Evolutionary conservation across 2,888 invertebrate species (phyloP), one percentile per base, ranked within the genome.

Genomic region (Drosophila fungiperda): DNA sequence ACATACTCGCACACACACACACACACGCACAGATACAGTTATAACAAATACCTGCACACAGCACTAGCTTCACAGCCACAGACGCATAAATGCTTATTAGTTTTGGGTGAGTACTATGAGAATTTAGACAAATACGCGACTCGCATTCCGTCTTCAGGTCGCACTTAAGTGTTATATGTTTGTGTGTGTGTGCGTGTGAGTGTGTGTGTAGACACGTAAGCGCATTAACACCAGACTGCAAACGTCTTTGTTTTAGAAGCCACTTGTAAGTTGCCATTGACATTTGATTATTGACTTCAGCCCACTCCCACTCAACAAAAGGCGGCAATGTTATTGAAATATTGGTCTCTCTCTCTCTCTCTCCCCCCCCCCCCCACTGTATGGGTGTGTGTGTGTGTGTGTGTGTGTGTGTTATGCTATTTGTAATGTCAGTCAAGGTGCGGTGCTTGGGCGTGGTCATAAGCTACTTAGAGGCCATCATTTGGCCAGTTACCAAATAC

Each of bases 31-130:
- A 53, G 32, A 33, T 23, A 26, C 23, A 52, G 23, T 33, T 12
- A n/a, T 15, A 33, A 2, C 4, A 20, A 12, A 33, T 20, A 35
- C 15, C 52, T 53, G 35, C 7, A 17, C 45, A 23, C 8, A 8
- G 26, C 33, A 58, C n/a, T 32, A 40, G 68, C 65, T 63, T 58
- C 33, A 69, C 61, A 58, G 61, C 49, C 50, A 62, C 50, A 69
- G 68, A 53, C 36, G 53, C 67, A 63, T 80, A 72, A 80, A 76
- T 82, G 87, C 75, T 82, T 87, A 87, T 87, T 82, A 84, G 80
- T 80, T 82, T 84, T 84, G 68, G 87, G 58, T 73, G 78, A 76
- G 75, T 69, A 77, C 78, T 87, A 82, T 77, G 78, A 76, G 73
- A 75, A 80, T 76, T 80, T 78, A 61, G 33, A 69, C 72, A 70